Base-by-base conservation (phyloP, 2,113 vertebrate genomes). In the Ia io region DNA sequence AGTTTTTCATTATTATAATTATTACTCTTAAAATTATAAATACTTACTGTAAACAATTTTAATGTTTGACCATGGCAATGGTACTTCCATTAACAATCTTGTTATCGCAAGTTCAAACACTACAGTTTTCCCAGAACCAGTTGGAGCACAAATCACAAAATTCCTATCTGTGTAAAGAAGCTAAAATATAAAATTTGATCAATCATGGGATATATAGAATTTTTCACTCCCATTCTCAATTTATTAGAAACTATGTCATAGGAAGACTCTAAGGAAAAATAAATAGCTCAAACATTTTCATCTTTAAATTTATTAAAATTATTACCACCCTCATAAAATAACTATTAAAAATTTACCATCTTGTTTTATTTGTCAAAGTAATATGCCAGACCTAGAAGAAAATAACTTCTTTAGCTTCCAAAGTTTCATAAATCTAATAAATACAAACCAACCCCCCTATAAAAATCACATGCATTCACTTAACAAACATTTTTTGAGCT, bases 91-190 rank as follows among this genome's bases (percentile, higher is more conserved):
- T 91, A 99, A 98, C 89, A 99, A 98, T 95, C 99, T 99, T 96
- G 99, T 99, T 97, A 99, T 99, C 88, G 99, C 99, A 83, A 99
- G 97, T 97, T 99, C 99, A 37, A 99, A 99, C 87, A 99, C 97
- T 13, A 99, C 99, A 5, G 99, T 99, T 98, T 99, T 99, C 90
- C 99, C 99, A 97, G 99, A 99, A 96, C 99, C 99, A 93, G 99
- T 99, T 0, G 99, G 99, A 95, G 99, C 99, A 98, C 99, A 99
- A 91, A 99, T 98, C 96, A 99, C 99, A 98, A 99, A 99, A 98
- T 99, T 99, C 80, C 98, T 99, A 92, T 98, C 98, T 49, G 99
- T 99, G 96, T 99, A 99, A 96, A 99, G 98, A 98, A 99, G 98
- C 99, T 99, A 97, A 91, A 96, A 98, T 96, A 97, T 56, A 98